Evolutionary conservation across 2,797 vertebrate species (phyloP).

Genomic region (Poeciliopsis turneri): DNA sequence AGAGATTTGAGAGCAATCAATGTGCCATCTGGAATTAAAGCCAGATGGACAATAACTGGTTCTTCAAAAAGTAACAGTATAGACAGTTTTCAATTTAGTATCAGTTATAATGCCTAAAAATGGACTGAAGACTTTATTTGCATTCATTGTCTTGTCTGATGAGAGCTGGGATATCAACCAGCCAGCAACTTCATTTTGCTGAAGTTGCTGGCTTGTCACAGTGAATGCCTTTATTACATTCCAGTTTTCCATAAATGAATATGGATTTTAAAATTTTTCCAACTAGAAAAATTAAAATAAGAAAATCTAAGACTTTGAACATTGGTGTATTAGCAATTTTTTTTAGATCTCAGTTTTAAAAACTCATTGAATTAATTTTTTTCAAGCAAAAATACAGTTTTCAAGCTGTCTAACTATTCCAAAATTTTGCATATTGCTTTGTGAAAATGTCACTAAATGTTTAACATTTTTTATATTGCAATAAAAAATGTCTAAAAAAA

Average conservation of each 20-base stretch:
- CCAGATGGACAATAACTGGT: constrained; percentile 38
- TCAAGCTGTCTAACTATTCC: background rate
- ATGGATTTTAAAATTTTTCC: background rate
- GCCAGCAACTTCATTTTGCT: constrained; percentile 5
- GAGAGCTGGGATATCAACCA: constrained; percentile 31
- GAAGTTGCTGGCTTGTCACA: background rate
- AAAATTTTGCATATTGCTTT: background rate
- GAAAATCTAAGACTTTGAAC: background rate
- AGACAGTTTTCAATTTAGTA: constrained; percentile 34
- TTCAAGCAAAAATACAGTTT: background rate
- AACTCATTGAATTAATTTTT: background rate
- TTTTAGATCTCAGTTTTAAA: background rate
- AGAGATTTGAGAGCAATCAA: constrained; percentile 61
- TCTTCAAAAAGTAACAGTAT: constrained; percentile 39
- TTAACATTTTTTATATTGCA: background rate
- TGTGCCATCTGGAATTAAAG: constrained; percentile 63
- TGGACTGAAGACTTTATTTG: constrained; percentile 19
- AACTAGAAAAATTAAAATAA: background rate
- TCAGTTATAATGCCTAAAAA: constrained; percentile 28
- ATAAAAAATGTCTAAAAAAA: background rate
- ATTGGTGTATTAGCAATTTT: background rate
- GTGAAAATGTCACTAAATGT: background rate
- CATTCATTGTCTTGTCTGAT: constrained; percentile 42
- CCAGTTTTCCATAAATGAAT: constrained; percentile 5
- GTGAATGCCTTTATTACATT: background rate